Base-by-base conservation (phyloP, 1,140 invertebrate genomes). In the Macrotrachela quadricornifera region DNA sequence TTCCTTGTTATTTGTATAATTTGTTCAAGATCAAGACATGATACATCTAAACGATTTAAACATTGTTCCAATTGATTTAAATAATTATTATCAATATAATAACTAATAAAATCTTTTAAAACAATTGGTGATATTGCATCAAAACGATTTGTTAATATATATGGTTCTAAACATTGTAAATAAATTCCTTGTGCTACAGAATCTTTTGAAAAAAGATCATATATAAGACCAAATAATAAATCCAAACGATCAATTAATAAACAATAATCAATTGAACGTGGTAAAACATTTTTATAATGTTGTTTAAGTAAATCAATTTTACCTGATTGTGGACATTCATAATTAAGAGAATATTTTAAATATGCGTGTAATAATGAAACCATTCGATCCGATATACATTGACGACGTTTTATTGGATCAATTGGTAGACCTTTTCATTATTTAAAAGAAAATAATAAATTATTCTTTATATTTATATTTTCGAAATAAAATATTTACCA, bases 21-120 rank as follows among this genome's bases (percentile, higher is more conserved):
- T 69, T 90, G 83, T 66, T 91, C 82, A 45, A 92, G 77, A 70
- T 92, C 86, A 30, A 92, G 68, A 58, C 80, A 85, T 51, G 77
- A 75, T 47, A 91, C 79, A 54, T 85, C 78, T 36, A 91, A 67
- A 60, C 83, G 78, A 10, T 86, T 76, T 40, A 88, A 75, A 55
- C 85, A 79, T 8, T 79, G 75, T 64, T 91, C 83, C 13, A 91
- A 70, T 46, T 75, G 75, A 63, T 78, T 72, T 51, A 75, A 64
- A 59, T 60, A 58, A 52, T 64, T 58, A 44, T 61, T 63, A n/a
- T 62, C 61, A 46, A 74, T 65, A 55, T 71, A 75, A 62, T 75
- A 70, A 41, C 67, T 61, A 1, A 78, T 67, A 61, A 77, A 75
- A 55, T 75, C 73, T 58, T 75, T 71, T 57, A 75, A 71, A 14